phyloP scores from a whole-genome alignment of 2,113 vertebrate genomes.

The Oreochromis aureus region DNA sequence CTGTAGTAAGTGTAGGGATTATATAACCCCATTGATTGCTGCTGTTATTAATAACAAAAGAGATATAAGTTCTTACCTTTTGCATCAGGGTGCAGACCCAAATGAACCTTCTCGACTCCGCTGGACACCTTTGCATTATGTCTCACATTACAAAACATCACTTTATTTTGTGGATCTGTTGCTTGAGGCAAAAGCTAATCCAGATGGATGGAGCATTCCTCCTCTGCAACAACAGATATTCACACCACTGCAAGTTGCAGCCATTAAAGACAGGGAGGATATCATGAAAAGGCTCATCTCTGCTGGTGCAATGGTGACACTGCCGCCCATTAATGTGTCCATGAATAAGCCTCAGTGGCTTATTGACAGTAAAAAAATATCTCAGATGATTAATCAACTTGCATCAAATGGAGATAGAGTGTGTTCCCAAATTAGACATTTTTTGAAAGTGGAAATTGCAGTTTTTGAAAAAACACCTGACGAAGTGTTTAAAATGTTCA shows the following conservation, averaged over 20 bases:
- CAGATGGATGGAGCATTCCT: neutral
- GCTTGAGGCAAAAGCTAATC: conserved; percentile 32
- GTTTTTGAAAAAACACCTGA: fast-evolving
- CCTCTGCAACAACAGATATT: no score
- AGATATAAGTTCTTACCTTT: conserved; percentile 23
- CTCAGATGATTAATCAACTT: neutral
- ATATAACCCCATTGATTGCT: conserved; percentile 47
- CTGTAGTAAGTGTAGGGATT: neutral
- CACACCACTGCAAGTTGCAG: neutral
- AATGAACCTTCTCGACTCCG: neutral
- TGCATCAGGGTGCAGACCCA: neutral
- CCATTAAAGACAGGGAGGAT: neutral
- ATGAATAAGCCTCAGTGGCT: fast-evolving
- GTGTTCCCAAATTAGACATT: neutral
- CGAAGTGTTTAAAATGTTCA: conserved; percentile 8
- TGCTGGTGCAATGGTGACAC: neutral
- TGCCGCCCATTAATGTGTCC: neutral
- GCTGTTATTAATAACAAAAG: conserved; percentile 11
- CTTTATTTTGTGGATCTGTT: neutral
- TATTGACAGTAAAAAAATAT: neutral
- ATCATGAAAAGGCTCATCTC: neutral
- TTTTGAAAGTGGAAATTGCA: neutral
- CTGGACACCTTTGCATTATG: conserved; percentile 34
- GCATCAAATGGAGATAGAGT: neutral
- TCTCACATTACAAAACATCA: neutral